A percentile compares a stretch with the other conserved stretches of the same genome.
phyloP scores from a whole-genome alignment of 53 echinoderm and acorn worm genomes.

The Crossaster papposus region DNA sequence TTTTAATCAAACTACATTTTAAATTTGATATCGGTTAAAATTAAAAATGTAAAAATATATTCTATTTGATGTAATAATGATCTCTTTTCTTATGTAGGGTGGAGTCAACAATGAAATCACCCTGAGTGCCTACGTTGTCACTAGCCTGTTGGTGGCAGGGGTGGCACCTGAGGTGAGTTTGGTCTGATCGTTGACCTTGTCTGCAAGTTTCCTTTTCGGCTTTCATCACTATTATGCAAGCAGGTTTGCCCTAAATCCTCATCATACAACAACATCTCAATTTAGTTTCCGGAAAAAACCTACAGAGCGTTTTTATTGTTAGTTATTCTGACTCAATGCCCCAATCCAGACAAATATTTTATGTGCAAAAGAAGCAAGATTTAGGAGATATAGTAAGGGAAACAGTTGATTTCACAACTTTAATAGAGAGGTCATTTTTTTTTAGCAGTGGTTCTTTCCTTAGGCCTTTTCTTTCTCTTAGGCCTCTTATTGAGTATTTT shows the following conservation, averaged over 20 bases:
- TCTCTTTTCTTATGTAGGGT: slow-evolving; percentile 65
- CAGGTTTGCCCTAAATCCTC: no score
- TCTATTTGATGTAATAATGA: no score
- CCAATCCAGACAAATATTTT: background rate
- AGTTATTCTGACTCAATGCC: no score
- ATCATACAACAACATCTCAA: no score
- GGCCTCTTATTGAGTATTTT: no score
- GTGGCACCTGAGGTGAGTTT: slow-evolving; percentile 62
- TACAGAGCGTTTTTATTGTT: no score
- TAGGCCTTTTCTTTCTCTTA: background rate
- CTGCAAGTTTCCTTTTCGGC: no score
- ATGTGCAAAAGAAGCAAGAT: background rate
- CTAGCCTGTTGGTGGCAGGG: slow-evolving; percentile 82
- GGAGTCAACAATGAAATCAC: slow-evolving; percentile 79
- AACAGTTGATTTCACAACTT: background rate
- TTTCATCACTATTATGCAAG: no score
- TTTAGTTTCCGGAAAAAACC: no score
- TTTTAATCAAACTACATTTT: no score
- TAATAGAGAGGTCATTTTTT: background rate
- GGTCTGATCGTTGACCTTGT: background rate
- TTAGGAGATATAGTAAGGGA: background rate
- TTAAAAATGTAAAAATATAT: no score
- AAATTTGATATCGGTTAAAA: no score
- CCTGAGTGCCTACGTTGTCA: slow-evolving; percentile 79
- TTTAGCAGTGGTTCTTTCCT: background rate